These are phyloP conservation scores for Muntiacus muntjak DNA, from an alignment of 2,113 vertebrate species.

Conservation along the genomic window DNA sequence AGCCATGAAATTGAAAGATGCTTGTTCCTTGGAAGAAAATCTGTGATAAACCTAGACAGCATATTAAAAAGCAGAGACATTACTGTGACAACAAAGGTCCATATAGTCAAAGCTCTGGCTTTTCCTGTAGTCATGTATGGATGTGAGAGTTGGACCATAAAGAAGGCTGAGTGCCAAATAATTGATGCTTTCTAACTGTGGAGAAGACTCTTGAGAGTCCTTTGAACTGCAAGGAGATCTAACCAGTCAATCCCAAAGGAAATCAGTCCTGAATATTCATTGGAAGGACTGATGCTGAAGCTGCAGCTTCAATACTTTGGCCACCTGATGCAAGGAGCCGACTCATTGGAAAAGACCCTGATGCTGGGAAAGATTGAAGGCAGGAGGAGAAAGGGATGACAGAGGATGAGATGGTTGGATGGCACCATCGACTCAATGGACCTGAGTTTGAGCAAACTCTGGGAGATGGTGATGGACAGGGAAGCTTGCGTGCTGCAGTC, in stretches of 20 bases:
- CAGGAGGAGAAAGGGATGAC: neutral
- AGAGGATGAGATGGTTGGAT: neutral
- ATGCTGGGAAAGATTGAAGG: neutral
- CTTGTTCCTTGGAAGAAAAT: neutral
- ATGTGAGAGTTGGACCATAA: neutral
- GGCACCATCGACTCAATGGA: neutral
- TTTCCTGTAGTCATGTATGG: neutral
- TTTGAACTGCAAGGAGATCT: neutral
- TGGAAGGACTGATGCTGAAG: neutral
- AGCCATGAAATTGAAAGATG: neutral
- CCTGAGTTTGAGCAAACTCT: neutral
- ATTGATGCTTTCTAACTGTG: neutral
- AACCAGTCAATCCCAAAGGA: neutral
- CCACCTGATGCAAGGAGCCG: neutral
- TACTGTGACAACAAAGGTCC: neutral
- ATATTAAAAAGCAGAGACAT: neutral
- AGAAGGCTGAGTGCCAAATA: neutral
- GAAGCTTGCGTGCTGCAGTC: neutral
- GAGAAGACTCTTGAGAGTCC: neutral
- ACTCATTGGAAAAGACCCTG: neutral
- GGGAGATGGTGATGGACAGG: neutral
- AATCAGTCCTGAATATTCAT: neutral
- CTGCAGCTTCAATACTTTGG: neutral
- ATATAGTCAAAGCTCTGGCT: neutral
- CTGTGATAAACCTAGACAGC: neutral